These are phyloP conservation scores for Helicorthomorpha holstii DNA, from an alignment of 1,140 invertebrate genomes.

Conservation along the genomic window DNA sequence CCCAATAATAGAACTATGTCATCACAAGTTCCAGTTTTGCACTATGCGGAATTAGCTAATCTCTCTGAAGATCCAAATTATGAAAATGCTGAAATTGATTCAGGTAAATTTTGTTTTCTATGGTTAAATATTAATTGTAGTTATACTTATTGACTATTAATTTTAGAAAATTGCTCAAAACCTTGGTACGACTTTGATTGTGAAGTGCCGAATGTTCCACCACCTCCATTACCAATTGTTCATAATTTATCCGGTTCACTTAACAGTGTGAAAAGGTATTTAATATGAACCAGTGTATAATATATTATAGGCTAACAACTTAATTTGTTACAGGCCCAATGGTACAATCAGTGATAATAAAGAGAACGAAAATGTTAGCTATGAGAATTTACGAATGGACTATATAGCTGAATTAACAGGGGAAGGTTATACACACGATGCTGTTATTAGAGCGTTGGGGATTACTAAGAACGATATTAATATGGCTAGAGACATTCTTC, in stretches of 20 bases:
- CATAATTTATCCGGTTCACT: background rate
- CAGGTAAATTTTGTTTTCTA: constrained; percentile 28
- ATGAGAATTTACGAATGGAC: constrained; percentile 81
- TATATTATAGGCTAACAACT: too few relatives aligned
- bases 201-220: background rate
- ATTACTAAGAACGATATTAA: constrained; percentile 82
- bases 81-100: constrained; percentile 35
- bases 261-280: background rate
- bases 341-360: constrained; percentile 9
- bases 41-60: constrained; percentile 24
- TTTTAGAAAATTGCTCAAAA: background rate
- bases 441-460: constrained; percentile 71
- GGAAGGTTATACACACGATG: constrained; percentile 74
- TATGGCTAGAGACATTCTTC: constrained; percentile 87
- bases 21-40: constrained; percentile 9
- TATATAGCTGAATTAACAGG: constrained; percentile 69
- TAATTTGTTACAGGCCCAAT: background rate
- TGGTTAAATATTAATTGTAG: too few relatives aligned
- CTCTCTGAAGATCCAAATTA: constrained; percentile 35
- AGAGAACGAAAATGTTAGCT: constrained; percentile 22
- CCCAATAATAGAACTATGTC: too few relatives aligned
- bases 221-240: constrained; percentile 7
- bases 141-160: background rate
- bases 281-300: too few relatives aligned
- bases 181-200: constrained; percentile 1